Evolutionary conservation across 2,797 vertebrate genomes (phyloP).

Genomic region (Lerista edwardsae): DNA sequence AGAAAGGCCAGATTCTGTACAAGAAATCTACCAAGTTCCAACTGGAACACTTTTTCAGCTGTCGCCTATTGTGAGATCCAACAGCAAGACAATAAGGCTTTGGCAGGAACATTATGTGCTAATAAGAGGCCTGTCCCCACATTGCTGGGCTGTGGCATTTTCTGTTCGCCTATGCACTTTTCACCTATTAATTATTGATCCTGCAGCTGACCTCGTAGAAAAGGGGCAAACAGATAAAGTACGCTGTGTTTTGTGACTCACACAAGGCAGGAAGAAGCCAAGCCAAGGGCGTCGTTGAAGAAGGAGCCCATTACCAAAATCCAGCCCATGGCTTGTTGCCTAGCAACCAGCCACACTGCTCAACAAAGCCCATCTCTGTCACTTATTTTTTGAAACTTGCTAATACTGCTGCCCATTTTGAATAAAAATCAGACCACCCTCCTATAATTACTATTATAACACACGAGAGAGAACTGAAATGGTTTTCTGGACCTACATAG

Average conservation of each 20-base stretch:
- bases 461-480: neutral
- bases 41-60: neutral
- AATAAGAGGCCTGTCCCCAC: neutral
- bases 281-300: conserved; percentile 55
- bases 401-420: conserved; percentile 33
- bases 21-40: neutral
- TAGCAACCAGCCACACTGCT: conserved; percentile 10
- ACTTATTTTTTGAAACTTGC: neutral
- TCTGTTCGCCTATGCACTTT: conserved; percentile 6
- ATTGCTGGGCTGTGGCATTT: neutral
- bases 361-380: conserved; percentile 18
- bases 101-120: neutral
- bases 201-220: conserved; percentile 12
- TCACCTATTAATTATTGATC: conserved; percentile 20
- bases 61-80: neutral
- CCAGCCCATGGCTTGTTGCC: conserved; percentile 10
- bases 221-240: neutral
- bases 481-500: neutral
- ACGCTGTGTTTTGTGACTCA: neutral
- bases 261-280: conserved; percentile 14
- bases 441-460: neutral
- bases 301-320: neutral
- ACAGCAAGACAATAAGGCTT: neutral
- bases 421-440: neutral
- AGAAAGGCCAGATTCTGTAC: neutral